Conservation (phyloP, 2,888 invertebrate genomes). For the Dexiosoma caninum region DNA sequence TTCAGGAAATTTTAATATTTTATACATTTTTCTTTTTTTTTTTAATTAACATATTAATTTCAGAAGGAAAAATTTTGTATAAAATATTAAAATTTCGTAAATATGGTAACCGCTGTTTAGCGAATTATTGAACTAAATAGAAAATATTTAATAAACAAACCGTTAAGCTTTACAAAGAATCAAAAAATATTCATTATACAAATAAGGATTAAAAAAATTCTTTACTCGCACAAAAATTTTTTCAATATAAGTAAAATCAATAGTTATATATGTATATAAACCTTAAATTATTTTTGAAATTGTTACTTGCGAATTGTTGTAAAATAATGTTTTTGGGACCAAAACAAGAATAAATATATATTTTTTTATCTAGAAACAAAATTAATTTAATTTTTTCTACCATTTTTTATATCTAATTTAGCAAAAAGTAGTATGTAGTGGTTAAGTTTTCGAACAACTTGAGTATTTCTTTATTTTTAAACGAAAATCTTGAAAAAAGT, state of each 20-base stretch:
- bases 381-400: neutral
- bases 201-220: too few relatives aligned
- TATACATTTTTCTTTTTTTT: too few relatives aligned
- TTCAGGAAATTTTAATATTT: too few relatives aligned
- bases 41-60: too few relatives aligned
- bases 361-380: neutral
- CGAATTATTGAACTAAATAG: too few relatives aligned
- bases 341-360: neutral
- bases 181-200: too few relatives aligned
- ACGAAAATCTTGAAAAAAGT: neutral
- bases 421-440: neutral
- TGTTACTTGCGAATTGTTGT: neutral
- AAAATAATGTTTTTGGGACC: conserved; percentile 28
- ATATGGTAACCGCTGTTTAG: too few relatives aligned
- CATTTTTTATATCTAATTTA: neutral
- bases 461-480: neutral
- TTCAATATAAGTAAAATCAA: neutral
- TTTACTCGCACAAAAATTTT: neutral
- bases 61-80: too few relatives aligned
- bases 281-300: too few relatives aligned
- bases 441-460: neutral
- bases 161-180: too few relatives aligned
- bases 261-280: too few relatives aligned
- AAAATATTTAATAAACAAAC: neutral
- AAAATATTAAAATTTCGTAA: too few relatives aligned